A percentile compares a stretch with the other conserved stretches of the same genome.
phyloP scores from a whole-genome alignment of 2,888 invertebrate genomes.

The Pristionchus exspectatus region DNA sequence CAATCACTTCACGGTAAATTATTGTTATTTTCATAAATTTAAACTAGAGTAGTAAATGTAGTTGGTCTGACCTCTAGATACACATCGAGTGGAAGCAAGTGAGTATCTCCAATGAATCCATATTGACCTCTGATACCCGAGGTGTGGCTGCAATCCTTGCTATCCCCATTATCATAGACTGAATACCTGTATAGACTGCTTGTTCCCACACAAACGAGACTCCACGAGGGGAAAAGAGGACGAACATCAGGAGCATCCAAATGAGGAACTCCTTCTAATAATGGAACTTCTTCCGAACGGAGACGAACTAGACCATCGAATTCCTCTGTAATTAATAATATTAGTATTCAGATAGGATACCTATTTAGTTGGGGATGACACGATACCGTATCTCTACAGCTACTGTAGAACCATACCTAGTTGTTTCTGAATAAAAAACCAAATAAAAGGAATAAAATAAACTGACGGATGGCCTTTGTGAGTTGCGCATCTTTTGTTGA shows the following conservation, averaged over 20 bases:
- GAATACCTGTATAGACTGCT: constrained; percentile 40
- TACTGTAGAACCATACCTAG: too few species aligned
- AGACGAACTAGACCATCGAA: background rate
- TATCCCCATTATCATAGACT: background rate
- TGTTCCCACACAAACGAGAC: constrained; percentile 82
- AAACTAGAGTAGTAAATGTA: background rate
- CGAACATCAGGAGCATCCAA: constrained; percentile 86
- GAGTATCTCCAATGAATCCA: constrained; percentile 55
- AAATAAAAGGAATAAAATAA: background rate
- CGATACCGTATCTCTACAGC: background rate
- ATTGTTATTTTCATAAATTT: background rate
- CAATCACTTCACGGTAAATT: background rate
- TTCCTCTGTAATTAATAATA: constrained; percentile 13
- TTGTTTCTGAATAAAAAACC: background rate
- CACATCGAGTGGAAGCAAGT: constrained; percentile 94
- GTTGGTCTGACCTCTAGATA: constrained; percentile 61
- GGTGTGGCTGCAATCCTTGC: background rate
- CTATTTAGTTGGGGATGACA: background rate
- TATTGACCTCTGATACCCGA: constrained; percentile 40
- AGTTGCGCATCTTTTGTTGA: constrained; percentile 23
- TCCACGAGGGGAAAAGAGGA: constrained; percentile 93
- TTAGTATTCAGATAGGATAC: background rate
- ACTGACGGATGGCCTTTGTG: constrained; percentile 26
- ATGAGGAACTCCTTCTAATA: constrained; percentile 93
- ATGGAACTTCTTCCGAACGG: constrained; percentile 78